Evolutionary conservation across 2,113 vertebrate species (phyloP).

Genomic region (Aleadryas rufinucha): DNA sequence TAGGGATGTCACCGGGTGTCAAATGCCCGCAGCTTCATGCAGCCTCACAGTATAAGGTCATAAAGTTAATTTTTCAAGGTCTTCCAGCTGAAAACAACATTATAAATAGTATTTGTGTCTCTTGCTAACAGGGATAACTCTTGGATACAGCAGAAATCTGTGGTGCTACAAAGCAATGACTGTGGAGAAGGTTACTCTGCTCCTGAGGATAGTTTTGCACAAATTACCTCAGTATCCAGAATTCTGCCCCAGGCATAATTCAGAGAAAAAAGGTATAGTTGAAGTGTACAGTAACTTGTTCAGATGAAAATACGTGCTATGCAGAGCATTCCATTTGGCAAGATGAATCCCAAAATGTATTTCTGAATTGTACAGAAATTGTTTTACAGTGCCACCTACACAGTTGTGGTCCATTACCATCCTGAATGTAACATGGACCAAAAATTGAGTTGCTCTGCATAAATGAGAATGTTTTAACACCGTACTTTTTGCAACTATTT

Average conservation of each 20-base stretch:
- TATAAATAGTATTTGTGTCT: not conserved
- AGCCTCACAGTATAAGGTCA: not conserved
- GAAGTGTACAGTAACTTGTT: not conserved
- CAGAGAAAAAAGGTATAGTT: not conserved
- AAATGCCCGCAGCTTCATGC: not conserved
- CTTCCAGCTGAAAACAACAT: not conserved
- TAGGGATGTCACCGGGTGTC: not conserved
- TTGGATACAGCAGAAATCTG: not conserved
- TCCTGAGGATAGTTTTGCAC: not conserved
- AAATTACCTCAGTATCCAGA: not conserved
- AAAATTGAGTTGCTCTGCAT: not conserved
- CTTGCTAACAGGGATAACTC: not conserved
- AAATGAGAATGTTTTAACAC: not conserved
- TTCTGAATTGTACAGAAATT: not conserved
- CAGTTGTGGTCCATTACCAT: not conserved
- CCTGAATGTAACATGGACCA: not conserved
- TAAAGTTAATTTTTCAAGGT: not conserved
- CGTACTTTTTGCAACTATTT: not conserved
- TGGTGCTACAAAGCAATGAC: not conserved
- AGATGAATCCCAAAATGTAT: not conserved
- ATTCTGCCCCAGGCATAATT: not conserved
- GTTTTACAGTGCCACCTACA: not conserved
- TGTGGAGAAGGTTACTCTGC: not conserved
- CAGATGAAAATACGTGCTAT: not conserved
- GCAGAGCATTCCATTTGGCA: not conserved